Percentiles rank a stretch among this genome's conserved stretches.
Evolutionary conservation across 2,113 vertebrate species (phyloP).

Genomic region (Phyllostomus discolor): DNA sequence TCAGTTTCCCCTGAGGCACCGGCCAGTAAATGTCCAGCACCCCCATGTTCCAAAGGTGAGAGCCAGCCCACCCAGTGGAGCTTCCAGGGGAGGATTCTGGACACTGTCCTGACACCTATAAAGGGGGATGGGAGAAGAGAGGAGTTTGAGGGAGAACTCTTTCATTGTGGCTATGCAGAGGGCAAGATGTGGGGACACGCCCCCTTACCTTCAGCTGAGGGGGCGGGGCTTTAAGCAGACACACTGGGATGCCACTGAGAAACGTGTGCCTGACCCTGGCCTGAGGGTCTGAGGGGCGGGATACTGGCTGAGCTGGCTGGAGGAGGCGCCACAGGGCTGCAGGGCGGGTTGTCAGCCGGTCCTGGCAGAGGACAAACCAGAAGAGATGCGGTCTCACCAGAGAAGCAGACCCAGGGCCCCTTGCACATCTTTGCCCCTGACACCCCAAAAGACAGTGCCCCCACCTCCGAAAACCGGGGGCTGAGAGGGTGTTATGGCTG

Average conservation of each 20-base stretch:
- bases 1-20: not conserved
- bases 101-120: not conserved
- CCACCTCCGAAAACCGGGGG: not conserved
- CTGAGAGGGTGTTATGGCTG: not conserved
- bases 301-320: not conserved
- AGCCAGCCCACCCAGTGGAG: not conserved
- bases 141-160: not conserved
- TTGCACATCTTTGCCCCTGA: not conserved
- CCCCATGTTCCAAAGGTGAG: not conserved
- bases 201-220: not conserved
- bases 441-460: too few relatives aligned
- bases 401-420: not conserved
- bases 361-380: not conserved
- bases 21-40: not conserved
- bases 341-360: not conserved
- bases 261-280: fast-evolving
- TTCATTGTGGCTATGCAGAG: not conserved
- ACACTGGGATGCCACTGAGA: fast-evolving
- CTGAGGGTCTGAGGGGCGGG: not conserved
- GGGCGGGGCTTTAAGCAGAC: not conserved
- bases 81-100: not conserved
- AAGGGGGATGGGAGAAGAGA: not conserved
- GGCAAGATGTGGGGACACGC: not conserved
- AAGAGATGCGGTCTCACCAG: not conserved
- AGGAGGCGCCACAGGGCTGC: not conserved